Base-by-base conservation (phyloP, 2,113 vertebrate genomes). In the Salvelinus fontinalis region DNA sequence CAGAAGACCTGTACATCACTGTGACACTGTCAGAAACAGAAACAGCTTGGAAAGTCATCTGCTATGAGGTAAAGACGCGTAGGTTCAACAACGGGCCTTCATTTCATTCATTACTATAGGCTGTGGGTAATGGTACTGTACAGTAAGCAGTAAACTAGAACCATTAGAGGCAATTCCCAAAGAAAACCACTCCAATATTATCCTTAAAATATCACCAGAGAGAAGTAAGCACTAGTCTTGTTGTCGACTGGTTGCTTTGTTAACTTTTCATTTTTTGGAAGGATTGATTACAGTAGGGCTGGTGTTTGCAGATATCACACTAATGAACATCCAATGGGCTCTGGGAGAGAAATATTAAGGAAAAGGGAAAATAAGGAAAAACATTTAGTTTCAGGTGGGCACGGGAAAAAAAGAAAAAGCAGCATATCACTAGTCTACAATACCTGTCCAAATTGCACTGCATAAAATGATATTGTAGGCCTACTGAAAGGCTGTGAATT, bases 1-100 rank as follows among this genome's bases (percentile, higher is more conserved):
- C 4, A 39, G 7, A 39, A 44, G 8, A 11, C 79, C 83, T 85
- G 77, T 91, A 85, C 79, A 89, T 94, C 92, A 90, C 67, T 81
- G 88, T 92, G 92, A 88, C 62, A 76, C 87, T 79, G 85, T 14
- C 65, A 18, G 24, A 1, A 11, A 5, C 24, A 31, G 11, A 67
- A 67, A 67, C 65, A 67, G 27, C 64, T 26, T 66, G 64, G 39
- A 66, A 24, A 29, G 64, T 14, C 2, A 24, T 66, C 12, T 27
- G n/a, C 64, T 14, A 12, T 24, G 7, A 62, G 20, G n/a, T n/a
- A 62, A 62, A 62, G 20, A 11, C n/a, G 6, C 6, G 31, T 34
- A 34, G 31, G 31, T 34, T 34, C 31, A 34, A 34, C 31, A 34
- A 34, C 5, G 5, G 31, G 5, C 31, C 31, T 34, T 14, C 79